Base-by-base conservation (phyloP, 2,113 vertebrate species). In the Pagrus major region DNA sequence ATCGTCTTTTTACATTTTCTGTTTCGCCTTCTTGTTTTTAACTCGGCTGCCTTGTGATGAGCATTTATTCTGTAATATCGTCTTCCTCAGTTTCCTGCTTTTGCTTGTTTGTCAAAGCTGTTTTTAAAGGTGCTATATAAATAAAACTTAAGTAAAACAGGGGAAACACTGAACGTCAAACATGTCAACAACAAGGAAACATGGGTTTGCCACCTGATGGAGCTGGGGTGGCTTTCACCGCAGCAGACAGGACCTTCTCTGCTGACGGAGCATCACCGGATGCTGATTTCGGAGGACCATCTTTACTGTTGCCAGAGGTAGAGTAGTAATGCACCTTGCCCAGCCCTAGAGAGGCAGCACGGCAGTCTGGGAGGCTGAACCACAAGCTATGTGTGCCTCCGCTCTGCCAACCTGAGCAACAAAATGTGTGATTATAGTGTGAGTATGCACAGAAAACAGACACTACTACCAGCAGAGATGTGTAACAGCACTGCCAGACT, bases 321-420 rank as follows among this genome's bases (percentile, higher is more conserved):
- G 95, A 97, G 84, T 96, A 98, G 90, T 94, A 94, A 76, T 96
- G 96, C 42, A 96, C 90, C 90, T 95, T 95, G 49, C 87, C 93
- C 76, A 93, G 78, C 20, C 93, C 63, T 61, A 93, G 83, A 86
- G 95, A 84, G 4, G 93, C 92, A 31, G 94, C 85, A 35, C 93
- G 89, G 71, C 73, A 88, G 78, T 91, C 94, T 6, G 94, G 93
- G 2, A 94, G 83, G 73, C 93, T 47, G 12, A 87, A 93, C 88
- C 94, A 95, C 46, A 95, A 71, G 66, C 73, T 95, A 51, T 92
- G 94, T 70, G 84, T 91, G 82, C 93, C 61, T 79, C 93, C 87
- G 78, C 81, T 91, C 80, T 94, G 94, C 96, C 95, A 96, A 77
- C 95, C 98, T 98, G 88, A 94, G 81, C 73, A 49, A 76, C 11